Conservation (phyloP, 37 sponge, comb jelly and placozoan genomes). For the Hormiphora californensis region DNA sequence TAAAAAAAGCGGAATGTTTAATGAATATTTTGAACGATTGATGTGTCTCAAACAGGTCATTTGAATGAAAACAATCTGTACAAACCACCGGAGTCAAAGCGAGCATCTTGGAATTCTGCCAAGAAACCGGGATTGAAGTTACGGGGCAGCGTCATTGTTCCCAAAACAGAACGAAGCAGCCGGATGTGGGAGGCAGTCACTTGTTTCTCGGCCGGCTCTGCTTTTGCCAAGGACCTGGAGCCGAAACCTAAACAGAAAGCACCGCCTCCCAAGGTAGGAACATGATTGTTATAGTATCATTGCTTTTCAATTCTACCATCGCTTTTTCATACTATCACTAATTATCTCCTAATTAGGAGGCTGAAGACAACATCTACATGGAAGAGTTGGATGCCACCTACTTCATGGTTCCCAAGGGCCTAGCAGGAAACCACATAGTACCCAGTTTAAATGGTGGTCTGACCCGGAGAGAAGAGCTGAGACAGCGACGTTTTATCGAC, state of each 20-base stretch:
- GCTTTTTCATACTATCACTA: too few species aligned
- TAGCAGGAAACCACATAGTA: not conserved
- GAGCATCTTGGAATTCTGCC: constrained; percentile 44
- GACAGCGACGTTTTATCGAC: not conserved
- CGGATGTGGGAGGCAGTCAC: constrained; percentile 43
- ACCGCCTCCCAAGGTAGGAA: too few species aligned
- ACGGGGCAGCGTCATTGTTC: not conserved
- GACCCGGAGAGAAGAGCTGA: constrained; percentile 15
- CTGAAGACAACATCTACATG: constrained; percentile 1
- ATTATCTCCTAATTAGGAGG: too few species aligned
- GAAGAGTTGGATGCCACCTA: constrained; percentile 51
- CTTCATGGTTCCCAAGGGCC: constrained; percentile 11
- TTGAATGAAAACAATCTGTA: constrained; percentile 49
- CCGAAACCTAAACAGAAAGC: too few species aligned
- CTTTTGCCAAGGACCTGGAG: too few species aligned
- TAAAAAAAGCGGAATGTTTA: not conserved
- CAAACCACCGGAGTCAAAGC: constrained; percentile 30
- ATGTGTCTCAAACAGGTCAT: not conserved
- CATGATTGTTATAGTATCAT: too few species aligned
- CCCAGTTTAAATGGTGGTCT: constrained; percentile 20
- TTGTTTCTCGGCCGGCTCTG: constrained; percentile 35
- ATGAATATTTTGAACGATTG: not conserved
- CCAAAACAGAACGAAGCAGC: not conserved
- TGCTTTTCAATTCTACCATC: too few species aligned
- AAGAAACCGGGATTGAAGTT: constrained; percentile 20